Evolutionary conservation across 2,888 invertebrate species (phyloP), one percentile per base, ranked within the genome.

Genomic region (Tineola bisselliella): DNA sequence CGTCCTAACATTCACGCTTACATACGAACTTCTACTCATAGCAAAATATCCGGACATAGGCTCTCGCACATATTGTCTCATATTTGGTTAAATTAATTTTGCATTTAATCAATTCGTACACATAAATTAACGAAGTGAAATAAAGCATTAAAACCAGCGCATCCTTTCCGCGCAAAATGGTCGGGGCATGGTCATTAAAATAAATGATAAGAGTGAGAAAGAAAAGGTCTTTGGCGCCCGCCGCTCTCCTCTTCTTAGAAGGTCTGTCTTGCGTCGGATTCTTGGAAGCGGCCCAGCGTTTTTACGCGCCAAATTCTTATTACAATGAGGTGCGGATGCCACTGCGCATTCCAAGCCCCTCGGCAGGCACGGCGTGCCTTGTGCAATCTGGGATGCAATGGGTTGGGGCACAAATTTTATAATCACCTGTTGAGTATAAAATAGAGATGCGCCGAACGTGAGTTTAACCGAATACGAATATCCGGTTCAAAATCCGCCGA

Each of bases 261-360:
- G 62, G 67, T 67, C 66, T 72, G 71, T 71, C 69, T 72, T 70
- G 69, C 70, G 72, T 73, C 44, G 12, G 59, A n/a, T 59, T 59
- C 59, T 59, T 44, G 59, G 59, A 59, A 59, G 59, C 43, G 33
- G 58, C 12, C 58, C 31, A 19, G 3, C 59, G 25, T 59, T 59
- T 59, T 59, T 59, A 59, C 59, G 70, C 70, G 72, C 74, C 72
- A 75, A 77, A 76, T 74, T 78, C 71, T 74, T 72, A 73, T 72
- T 73, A 74, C 72, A 75, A 75, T 70, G 67, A 63, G 61, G 54
- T 61, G 52, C 62, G 63, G 60, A 63, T 65, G 63, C 63, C 63
- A 59, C 38, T 56, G 63, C 63, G 59, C 60, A 61, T 60, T 60
- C 60, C 63, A 43, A 44, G n/a, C 38, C 56, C 15, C 13, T 19